A percentile compares a stretch with the other conserved stretches of the same genome.
Conservation (phyloP, 1,140 invertebrate genomes). For the Mylabris phalerata region DNA sequence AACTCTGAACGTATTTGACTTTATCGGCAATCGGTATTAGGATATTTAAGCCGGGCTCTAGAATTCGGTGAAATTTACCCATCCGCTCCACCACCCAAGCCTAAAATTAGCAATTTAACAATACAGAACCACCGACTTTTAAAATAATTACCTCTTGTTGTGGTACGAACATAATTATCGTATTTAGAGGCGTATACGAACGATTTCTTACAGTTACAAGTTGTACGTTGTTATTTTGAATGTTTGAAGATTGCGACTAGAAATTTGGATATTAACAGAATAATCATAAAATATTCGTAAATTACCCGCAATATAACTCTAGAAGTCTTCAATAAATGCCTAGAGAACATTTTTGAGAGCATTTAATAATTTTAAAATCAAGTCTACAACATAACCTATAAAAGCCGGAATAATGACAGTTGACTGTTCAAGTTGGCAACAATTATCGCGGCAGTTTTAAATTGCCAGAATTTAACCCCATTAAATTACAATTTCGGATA, state of each 20-base stretch:
- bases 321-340: constrained; percentile 4
- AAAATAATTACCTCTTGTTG: constrained; percentile 80
- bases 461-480: too few species aligned
- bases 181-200: constrained; percentile 78
- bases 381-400: constrained; percentile 3
- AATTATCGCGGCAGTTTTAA: too few species aligned
- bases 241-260: not conserved
- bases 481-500: too few species aligned
- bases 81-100: constrained; percentile 98
- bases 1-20: constrained; percentile 96
- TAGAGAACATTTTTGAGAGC: not conserved
- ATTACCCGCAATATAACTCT: constrained; percentile 10
- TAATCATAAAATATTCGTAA: not conserved
- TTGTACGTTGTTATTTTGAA: not conserved
- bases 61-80: constrained; percentile 91
- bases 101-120: constrained; percentile 44
- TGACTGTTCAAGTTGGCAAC: not conserved
- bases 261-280: not conserved
- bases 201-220: constrained; percentile 47
- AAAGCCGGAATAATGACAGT: constrained; percentile 1
- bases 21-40: constrained; percentile 87
- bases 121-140: not conserved
- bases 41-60: constrained; percentile 93
- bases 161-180: constrained; percentile 94
- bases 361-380: not conserved